Percentiles rank a stretch among this genome's conserved stretches.
phyloP scores from a whole-genome alignment of 2,797 vertebrate species.

The Tinamus major region DNA sequence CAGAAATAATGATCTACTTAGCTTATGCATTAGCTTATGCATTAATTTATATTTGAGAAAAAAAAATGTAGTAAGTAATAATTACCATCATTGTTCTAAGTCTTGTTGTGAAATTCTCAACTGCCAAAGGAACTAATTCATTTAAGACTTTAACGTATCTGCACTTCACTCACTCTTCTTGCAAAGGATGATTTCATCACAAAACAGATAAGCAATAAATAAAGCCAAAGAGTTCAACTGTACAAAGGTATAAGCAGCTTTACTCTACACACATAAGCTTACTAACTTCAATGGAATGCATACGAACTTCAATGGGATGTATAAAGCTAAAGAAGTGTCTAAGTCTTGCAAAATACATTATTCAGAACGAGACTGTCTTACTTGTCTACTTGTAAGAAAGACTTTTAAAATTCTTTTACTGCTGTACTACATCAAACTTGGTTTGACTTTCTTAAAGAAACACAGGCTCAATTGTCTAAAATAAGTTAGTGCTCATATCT shows the following conservation, averaged over 20 bases:
- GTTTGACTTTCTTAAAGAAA: constrained; percentile 54
- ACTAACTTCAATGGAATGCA: background rate
- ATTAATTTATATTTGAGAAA: background rate
- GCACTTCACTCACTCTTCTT: background rate
- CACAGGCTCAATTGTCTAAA: background rate
- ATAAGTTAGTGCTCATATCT: constrained; percentile 15
- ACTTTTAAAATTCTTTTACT: constrained; percentile 16
- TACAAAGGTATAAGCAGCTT: constrained; percentile 33
- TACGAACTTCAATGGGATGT: background rate
- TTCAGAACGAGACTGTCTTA: constrained; percentile 49
- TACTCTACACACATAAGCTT: constrained; percentile 20
- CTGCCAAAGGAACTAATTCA: background rate
- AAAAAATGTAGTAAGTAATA: constrained; percentile 30
- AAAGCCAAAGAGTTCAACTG: background rate
- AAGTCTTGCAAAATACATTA: constrained; percentile 12
- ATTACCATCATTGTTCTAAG: constrained; percentile 4
- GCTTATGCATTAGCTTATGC: background rate
- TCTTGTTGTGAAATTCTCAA: background rate
- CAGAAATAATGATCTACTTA: constrained; percentile 38
- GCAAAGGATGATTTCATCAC: constrained; percentile 28
- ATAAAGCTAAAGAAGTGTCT: background rate
- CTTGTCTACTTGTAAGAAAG: constrained; percentile 29
- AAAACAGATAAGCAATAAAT: constrained; percentile 28
- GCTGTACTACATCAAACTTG: constrained; percentile 31
- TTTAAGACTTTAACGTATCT: background rate